A percentile compares a stretch with the other conserved stretches of the same genome.
These are phyloP conservation scores for Exaiptasia diaphana DNA, from an alignment of 64 coral and sea anemone genomes.

Conservation along the genomic window DNA sequence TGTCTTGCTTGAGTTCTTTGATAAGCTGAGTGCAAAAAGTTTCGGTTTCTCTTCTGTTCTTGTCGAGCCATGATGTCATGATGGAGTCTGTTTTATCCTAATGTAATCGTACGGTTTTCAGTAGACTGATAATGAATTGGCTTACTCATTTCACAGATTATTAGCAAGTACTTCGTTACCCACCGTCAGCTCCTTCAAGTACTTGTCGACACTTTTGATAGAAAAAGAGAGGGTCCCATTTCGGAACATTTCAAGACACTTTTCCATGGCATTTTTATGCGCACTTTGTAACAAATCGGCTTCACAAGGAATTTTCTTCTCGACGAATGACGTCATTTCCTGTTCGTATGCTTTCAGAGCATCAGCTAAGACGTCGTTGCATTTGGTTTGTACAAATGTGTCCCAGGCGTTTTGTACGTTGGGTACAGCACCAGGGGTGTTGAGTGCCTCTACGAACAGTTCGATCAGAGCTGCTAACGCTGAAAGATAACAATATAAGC, in stretches of 20 bases:
- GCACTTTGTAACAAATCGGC: constrained; percentile 34
- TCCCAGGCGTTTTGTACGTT: constrained; percentile 74
- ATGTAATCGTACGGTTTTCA: background rate
- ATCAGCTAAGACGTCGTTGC: constrained; percentile 15
- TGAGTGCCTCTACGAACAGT: constrained; percentile 60
- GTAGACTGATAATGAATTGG: too few species aligned
- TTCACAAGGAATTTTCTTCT: constrained; percentile 30
- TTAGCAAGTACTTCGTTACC: too few species aligned
- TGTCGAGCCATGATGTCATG: background rate
- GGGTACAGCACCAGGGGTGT: constrained; percentile 69
- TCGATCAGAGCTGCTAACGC: constrained; percentile 56
- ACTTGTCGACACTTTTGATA: constrained; percentile 43
- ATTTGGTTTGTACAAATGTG: constrained; percentile 58
- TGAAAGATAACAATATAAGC: background rate
- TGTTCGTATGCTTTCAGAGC: constrained; percentile 31
- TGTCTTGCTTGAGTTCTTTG: constrained; percentile 18
- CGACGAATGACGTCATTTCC: constrained; percentile 24
- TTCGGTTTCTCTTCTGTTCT: constrained; percentile 25
- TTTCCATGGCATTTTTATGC: constrained; percentile 39
- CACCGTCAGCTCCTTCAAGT: constrained; percentile 51
- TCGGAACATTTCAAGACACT: constrained; percentile 7
- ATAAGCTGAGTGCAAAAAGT: constrained; percentile 17
- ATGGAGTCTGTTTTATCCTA: constrained; percentile 1
- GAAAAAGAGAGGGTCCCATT: constrained; percentile 39
- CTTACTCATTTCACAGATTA: too few species aligned